These are phyloP conservation scores for Holothuria glaberrima DNA, from an alignment of 35 echinoderm and acorn worm species.

Conservation along the genomic window DNA sequence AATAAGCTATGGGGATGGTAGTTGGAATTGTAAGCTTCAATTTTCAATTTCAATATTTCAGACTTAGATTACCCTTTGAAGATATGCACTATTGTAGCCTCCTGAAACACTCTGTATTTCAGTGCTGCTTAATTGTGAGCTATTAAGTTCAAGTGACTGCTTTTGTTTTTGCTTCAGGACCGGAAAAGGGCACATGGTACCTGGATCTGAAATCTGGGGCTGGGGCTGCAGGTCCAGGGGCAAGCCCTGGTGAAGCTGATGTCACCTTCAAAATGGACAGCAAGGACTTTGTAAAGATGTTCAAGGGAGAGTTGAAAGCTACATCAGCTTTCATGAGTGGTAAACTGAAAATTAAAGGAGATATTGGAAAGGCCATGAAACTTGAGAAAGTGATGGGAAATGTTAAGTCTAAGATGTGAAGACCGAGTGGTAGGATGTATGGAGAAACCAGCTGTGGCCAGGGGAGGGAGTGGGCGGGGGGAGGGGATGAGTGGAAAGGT, in stretches of 20 bases:
- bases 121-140: too few relatives aligned
- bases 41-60: too few relatives aligned
- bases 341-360: constrained; percentile 97
- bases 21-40: too few relatives aligned
- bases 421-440: too few relatives aligned
- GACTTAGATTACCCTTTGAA: too few relatives aligned
- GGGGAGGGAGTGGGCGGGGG: too few relatives aligned
- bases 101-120: too few relatives aligned
- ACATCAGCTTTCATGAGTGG: constrained; percentile 95
- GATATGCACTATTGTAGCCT: too few relatives aligned
- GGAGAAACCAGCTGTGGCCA: too few relatives aligned
- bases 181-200: constrained; percentile 73
- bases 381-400: constrained; percentile 89
- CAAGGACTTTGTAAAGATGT: constrained; percentile 93
- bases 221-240: constrained; percentile 69
- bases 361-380: constrained; percentile 97
- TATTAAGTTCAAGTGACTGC: background rate
- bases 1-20: too few relatives aligned
- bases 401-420: constrained; percentile 81
- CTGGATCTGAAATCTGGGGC: constrained; percentile 85
- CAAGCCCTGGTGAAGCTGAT: constrained; percentile 52
- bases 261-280: constrained; percentile 81
- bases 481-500: too few relatives aligned
- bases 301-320: constrained; percentile 87
- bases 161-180: constrained; percentile 50